Evolutionary conservation across 1,140 invertebrate genomes (phyloP), one percentile per base, ranked within the genome.

Genomic region (Meloidogyne chitwoodi): DNA sequence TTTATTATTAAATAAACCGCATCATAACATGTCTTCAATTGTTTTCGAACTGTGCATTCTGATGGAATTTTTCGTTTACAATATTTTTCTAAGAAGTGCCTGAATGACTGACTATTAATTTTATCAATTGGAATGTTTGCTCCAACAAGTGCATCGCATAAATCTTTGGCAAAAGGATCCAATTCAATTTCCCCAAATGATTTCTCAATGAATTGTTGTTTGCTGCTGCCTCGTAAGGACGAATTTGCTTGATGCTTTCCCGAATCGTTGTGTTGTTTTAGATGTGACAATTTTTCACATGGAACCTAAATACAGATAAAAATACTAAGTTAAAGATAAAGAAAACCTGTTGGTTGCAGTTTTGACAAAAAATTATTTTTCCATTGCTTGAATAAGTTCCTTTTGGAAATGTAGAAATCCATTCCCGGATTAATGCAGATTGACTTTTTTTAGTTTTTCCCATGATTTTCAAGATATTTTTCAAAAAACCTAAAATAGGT

Each of bases 331-430:
- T 27, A 24, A 48, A 4, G 67, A 38, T 68, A 10, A 34, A 68
- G 29, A 29, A 24, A 16, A 61, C 69, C 38, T 71, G 29, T 61
- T 71, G 69, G 1, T 41, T 41, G 16, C 69, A 71, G 8, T 10
- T 8, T 16, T 56, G 29, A 61, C 69, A 71, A 48, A n/a, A 71
- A 19, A 71, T 41, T 1, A 71, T 71, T 71, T 48, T 71, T 5
- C 38, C 69, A 44, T 71, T 19, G 5, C 22, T 8, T 3, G 29
- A 26, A 26, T 70, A 48, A n/a, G 61, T 27, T 12, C 34, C 69
- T 10, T 71, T 29, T 8, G 69, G 38, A 71, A 71, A 71, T n/a
- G 24, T 38, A 6, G 29, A 56, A 71, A 71, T 61, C 69, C 69
- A 71, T 56, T 38, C 41, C 24, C 22, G 16, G n/a, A 71, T 12